Evolutionary conservation across 2,888 invertebrate genomes (phyloP).

Genomic region (Folsomia manolachei): DNA sequence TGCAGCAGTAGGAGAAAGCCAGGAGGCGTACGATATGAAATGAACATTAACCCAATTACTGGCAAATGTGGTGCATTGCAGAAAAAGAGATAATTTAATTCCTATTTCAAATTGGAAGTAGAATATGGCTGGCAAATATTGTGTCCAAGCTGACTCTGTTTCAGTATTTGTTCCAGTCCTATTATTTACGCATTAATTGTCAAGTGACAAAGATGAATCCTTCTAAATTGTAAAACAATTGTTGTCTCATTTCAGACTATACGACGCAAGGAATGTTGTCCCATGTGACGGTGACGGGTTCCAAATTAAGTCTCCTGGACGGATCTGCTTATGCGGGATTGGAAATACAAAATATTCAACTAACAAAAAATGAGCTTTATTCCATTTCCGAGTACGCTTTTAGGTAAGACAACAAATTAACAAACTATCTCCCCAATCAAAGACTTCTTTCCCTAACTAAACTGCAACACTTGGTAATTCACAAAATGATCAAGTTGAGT

Average conservation of each 20-base stretch:
- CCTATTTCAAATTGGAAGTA: no score
- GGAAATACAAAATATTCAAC: slow-evolving; percentile 49
- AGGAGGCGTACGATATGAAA: neutral
- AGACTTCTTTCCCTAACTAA: no score
- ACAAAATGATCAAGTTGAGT: neutral
- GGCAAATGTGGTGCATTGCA: no score
- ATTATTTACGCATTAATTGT: neutral
- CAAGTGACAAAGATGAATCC: neutral
- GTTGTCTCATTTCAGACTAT: slow-evolving; percentile 42
- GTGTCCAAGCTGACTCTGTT: no score
- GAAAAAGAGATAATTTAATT: no score
- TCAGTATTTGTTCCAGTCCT: neutral
- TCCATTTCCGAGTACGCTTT: slow-evolving; percentile 50
- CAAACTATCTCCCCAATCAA: slow-evolving; percentile 11
- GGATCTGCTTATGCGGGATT: slow-evolving; percentile 49
- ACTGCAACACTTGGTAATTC: neutral
- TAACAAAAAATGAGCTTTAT: slow-evolving; percentile 47
- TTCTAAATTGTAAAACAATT: neutral
- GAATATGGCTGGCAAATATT: neutral
- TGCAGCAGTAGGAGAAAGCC: no score
- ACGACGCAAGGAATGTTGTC: slow-evolving; percentile 48
- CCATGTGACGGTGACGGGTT: slow-evolving; percentile 49
- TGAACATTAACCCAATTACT: neutral
- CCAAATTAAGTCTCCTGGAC: slow-evolving; percentile 48
- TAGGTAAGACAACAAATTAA: slow-evolving; percentile 40